Evolutionary conservation across 30 jellyfish, hydroid and myxozoan genomes (phyloP), one percentile per base, ranked within the genome.

Genomic region (Pelagia noctiluca): DNA sequence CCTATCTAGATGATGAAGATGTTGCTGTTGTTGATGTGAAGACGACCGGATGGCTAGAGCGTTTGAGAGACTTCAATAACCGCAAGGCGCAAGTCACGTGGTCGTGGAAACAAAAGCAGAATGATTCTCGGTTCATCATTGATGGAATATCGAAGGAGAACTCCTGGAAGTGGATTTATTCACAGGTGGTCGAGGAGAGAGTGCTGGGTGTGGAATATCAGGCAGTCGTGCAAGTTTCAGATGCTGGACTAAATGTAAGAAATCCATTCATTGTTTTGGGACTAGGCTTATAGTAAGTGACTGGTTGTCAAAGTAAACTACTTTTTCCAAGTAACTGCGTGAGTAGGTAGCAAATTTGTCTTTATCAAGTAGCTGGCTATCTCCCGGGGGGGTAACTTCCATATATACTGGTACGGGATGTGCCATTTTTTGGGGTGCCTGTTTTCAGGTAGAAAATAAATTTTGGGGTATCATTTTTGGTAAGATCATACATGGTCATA

Each of bases 111-210:
- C 84, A 84, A 84, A 23, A 1, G 5, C 73, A 75, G 23, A 77
- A 72, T 3, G 83, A 62, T 35, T 84, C 88, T 1, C 83, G 61
- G 71, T 50, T 46, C 33, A 38, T 84, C 10, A 22, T 72, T n/a
- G 88, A 64, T 37, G 71, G 62, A 34, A 35, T 69, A 11, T 24
- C 70, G 64, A 82, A 82, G 46, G 70, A 63, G 25, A 63, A 82
- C 60, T 68, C 92, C 11, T 82, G 86, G 86, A 84, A 64, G 49
- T 73, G 89, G 90, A 63, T 93, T 19, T 70, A 85, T 36, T 85
- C 97, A 3, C 88, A 78, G 35, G 94, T 93, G 0, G 75, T 93
- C 42, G 98, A 93, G 57, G 98, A 93, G 60, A 52, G 38, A 28
- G 21, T 46, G 7, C 26, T 36, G 24, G 90, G 42, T 2, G 61